Conservation (phyloP, 2,797 vertebrate genomes). For the Catostomus latipinnis region DNA sequence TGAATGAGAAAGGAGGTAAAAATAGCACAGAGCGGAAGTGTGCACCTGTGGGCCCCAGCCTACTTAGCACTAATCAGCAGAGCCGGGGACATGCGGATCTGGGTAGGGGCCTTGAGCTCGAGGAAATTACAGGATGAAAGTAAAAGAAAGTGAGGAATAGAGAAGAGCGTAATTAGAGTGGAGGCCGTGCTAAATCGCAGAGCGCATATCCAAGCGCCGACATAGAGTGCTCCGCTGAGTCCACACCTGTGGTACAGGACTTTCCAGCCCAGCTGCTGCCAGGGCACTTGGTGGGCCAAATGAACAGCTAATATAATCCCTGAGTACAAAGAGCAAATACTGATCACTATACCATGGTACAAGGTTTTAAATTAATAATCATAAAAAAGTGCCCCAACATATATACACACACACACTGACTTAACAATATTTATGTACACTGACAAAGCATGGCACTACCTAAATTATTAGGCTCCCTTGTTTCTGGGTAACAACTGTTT, state of each 20-base stretch:
- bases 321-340: slow-evolving; percentile 1
- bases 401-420: not conserved
- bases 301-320: slow-evolving; percentile 42
- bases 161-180: slow-evolving; percentile 59
- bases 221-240: too few relatives aligned
- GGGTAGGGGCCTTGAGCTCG: slow-evolving; percentile 5
- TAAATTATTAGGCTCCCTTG: slow-evolving; percentile 4
- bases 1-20: slow-evolving; percentile 37
- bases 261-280: slow-evolving; percentile 23
- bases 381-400: too few relatives aligned
- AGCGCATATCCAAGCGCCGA: slow-evolving; percentile 1
- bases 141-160: slow-evolving; percentile 2
- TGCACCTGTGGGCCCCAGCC: slow-evolving; percentile 73
- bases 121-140: slow-evolving; percentile 31
- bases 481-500: slow-evolving; percentile 11
- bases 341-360: not conserved
- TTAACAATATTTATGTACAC: slow-evolving; percentile 3
- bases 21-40: slow-evolving; percentile 36
- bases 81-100: slow-evolving; percentile 13
- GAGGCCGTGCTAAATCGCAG: slow-evolving; percentile 52
- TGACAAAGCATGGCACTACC: not conserved
- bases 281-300: slow-evolving; percentile 9
- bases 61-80: slow-evolving; percentile 67
- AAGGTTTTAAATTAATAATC: not conserved
- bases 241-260: slow-evolving; percentile 31